phyloP scores from a whole-genome alignment of 2,888 invertebrate genomes.

The Lamellibrachia satsuma region DNA sequence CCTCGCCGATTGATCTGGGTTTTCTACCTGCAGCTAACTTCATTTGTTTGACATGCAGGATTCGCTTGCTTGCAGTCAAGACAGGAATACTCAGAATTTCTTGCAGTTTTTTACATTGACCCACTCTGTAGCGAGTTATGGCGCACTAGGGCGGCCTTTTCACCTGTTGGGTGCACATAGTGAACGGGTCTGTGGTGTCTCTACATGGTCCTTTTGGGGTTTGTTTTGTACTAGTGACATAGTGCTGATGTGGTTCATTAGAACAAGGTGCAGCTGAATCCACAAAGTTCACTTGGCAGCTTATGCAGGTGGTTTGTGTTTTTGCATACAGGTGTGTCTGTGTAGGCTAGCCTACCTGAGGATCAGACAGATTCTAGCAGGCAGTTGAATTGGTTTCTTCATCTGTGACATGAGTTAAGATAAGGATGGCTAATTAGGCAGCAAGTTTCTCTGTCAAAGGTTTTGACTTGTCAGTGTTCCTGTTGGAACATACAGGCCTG shows the following conservation, averaged over 20 bases:
- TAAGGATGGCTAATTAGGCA: conserved; percentile 21
- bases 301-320: conserved; percentile 18
- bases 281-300: conserved; percentile 20
- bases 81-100: conserved; percentile 19
- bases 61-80: conserved; percentile 24
- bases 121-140: background rate
- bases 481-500: background rate
- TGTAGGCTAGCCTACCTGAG: background rate
- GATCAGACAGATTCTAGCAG: conserved; percentile 21
- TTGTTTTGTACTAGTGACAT: background rate
- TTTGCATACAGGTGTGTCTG: conserved; percentile 17
- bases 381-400: conserved; percentile 18
- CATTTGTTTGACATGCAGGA: conserved; percentile 22
- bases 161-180: background rate
- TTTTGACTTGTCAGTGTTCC: background rate
- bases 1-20: conserved; percentile 20
- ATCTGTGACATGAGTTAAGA: conserved; percentile 14
- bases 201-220: background rate
- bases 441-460: background rate
- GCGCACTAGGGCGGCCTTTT: background rate
- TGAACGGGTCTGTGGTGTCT: conserved; percentile 21
- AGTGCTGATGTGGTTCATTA: background rate
- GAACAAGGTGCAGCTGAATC: conserved; percentile 21
- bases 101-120: conserved; percentile 20
- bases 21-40: conserved; percentile 25